Evolutionary conservation across 2,888 invertebrate species (phyloP), one percentile per base, ranked within the genome.

Genomic region (Miltochrista miniata): DNA sequence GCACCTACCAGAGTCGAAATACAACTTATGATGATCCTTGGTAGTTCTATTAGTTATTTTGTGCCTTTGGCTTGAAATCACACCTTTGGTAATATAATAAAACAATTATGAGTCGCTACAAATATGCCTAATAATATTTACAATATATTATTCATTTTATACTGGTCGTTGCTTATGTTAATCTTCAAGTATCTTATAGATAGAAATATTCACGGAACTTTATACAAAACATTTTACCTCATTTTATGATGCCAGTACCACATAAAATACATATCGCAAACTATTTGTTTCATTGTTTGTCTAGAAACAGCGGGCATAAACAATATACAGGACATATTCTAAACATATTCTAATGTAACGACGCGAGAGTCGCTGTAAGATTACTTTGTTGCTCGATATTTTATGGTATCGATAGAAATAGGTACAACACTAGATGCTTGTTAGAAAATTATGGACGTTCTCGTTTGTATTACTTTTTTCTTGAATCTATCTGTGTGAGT

Each of bases 291-390:
- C 55, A 59, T 70, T 58, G 68, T 68, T 61, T 38, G 50, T 54
- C 34, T 13, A 48, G 51, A 56, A 54, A 61, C 53, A 59, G 40
- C 37, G 42, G 9, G 8, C 42, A 61, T 69, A 66, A 64, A 72
- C 61, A 58, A 61, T 61, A 59, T 59, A 31, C 47, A 13, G 44
- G 46, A 53, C 48, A 24, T 58, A 64, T 62, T 65, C 53, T 61
- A 58, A 68, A 54, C 51, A 33, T 59, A 65, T 62, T 65, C 52
- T 60, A 60, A 68, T 61, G 60, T 62, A 54, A 49, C 55, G 52
- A 59, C 61, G 56, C 58, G 38, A 37, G 18, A 41, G 45, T 48
- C 51, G 36, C 31, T 13, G 33, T 12, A 37, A 46, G 30, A 36
- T 18, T 39, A 37, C 50, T 43, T 45, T 51, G 38, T 35, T 52